A percentile compares a stretch with the other conserved stretches of the same genome.
phyloP scores from a whole-genome alignment of 2,888 invertebrate species.

The Chalcis sispes region DNA sequence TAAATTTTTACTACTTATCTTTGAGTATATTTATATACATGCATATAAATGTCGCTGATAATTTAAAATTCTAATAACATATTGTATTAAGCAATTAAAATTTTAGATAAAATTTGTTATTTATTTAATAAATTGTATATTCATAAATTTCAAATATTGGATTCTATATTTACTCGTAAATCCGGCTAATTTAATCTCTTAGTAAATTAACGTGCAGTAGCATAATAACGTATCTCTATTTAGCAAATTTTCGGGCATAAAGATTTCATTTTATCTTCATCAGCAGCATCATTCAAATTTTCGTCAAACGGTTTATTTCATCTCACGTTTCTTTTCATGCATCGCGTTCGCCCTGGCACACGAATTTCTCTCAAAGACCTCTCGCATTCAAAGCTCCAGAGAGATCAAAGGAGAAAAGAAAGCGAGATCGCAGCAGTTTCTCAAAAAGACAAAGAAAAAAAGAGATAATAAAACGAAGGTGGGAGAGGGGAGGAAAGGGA shows the following conservation, averaged over 20 bases:
- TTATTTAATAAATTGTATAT: too few relatives aligned
- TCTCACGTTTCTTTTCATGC: too few relatives aligned
- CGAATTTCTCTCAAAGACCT: not conserved
- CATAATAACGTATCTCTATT: not conserved
- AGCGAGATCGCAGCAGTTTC: conserved; percentile 13
- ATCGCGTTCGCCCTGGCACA: not conserved
- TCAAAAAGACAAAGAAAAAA: not conserved
- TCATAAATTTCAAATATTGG: too few relatives aligned
- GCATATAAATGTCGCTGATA: too few relatives aligned
- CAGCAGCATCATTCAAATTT: conserved; percentile 16
- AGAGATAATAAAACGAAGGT: not conserved
- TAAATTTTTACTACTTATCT: too few relatives aligned
- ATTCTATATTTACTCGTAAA: too few relatives aligned
- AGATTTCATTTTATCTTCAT: not conserved
- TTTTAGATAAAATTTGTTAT: too few relatives aligned
- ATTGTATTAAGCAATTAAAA: too few relatives aligned
- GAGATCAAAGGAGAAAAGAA: not conserved
- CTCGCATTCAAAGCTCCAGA: not conserved
- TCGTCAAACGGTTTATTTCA: not conserved
- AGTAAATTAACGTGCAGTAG: too few relatives aligned
- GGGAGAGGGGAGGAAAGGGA: not conserved
- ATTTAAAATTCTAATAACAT: too few relatives aligned
- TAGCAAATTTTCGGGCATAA: not conserved
- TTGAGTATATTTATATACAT: too few relatives aligned
- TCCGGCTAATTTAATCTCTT: too few relatives aligned